Evolutionary conservation across 2,113 vertebrate species (phyloP), one percentile per base, ranked within the genome.

Genomic region (Corythaeola cristata): DNA sequence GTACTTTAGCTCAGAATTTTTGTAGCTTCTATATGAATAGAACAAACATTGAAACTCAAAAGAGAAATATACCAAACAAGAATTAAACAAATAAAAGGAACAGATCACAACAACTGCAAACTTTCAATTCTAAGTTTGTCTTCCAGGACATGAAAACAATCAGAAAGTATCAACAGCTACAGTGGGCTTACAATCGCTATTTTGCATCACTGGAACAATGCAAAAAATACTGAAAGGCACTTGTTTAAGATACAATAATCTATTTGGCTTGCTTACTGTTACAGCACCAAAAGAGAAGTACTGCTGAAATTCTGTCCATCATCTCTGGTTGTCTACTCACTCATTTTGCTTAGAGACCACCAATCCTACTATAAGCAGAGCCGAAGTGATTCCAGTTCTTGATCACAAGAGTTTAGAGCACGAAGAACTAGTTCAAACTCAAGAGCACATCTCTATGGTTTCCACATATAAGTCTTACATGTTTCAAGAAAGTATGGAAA

Each of bases 391-490:
- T 50, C 47, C 28, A 77, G 45, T 5, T 85, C 39, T 56, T n/a
- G 41, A 60, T 35, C 59, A 66, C 19, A 45, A 49, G 24, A 72
- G 39, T 39, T 90, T 15, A 90, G 27, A 64, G 37, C 30, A 82
- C 1, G 6, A 60, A 52, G 53, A 82, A 85, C 15, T 49, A 39
- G 14, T 45, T 63, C n/a, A 53, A 69, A 62, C 21, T 73, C 39
- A 86, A 84, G 53, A 80, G 27, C 32, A 74, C 59, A 41, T 2
- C 5, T 4, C 4, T 24, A 35, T 39, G 35, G 19, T 52, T 93
- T 89, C n/a, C 30, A 75, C 7, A 6, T 3, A 0, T 2, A 89
- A 11, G 3, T 62, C 17, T 30, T 52, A 41, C 3, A 6, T 4
- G 16, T 47, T 79, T 76, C 66, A 76, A 76, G 28, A 50, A 82